Evolutionary conservation across 2,113 vertebrate species (phyloP).

Genomic region (Pollachius pollachius): DNA sequence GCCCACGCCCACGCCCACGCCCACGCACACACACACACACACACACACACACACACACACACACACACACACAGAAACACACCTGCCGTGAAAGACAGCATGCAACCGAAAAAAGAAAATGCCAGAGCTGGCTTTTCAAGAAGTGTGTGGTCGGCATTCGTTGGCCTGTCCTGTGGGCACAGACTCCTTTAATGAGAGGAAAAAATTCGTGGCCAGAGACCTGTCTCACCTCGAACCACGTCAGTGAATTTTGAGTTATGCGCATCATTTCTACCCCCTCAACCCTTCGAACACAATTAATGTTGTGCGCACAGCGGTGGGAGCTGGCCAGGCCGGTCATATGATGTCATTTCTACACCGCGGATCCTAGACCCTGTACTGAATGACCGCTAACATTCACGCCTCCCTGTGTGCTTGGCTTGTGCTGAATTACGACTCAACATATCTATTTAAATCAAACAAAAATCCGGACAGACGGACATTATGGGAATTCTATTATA

Average conservation of each 20-base stretch:
- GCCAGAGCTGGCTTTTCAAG: slow-evolving; percentile 51
- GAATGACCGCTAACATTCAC: too few relatives aligned
- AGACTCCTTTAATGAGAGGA: slow-evolving; percentile 68
- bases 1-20: too few relatives aligned
- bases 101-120: slow-evolving; percentile 10
- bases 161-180: slow-evolving; percentile 51
- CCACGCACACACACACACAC: too few relatives aligned
- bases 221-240: slow-evolving; percentile 44
- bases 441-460: too few relatives aligned
- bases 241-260: slow-evolving; percentile 58
- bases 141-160: slow-evolving; percentile 49
- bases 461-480: slow-evolving; percentile 12
- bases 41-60: too few relatives aligned
- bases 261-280: slow-evolving; percentile 49
- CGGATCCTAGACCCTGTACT: too few relatives aligned
- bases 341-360: too few relatives aligned
- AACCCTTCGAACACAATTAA: slow-evolving; percentile 56
- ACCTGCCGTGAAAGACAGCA: slow-evolving; percentile 44
- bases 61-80: slow-evolving; percentile 49
- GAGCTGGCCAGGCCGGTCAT: slow-evolving; percentile 14
- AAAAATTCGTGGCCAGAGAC: slow-evolving; percentile 53
- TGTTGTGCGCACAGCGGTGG: slow-evolving; percentile 51
- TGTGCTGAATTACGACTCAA: background rate
- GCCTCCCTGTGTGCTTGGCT: slow-evolving; percentile 25
- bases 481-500: background rate